Conservation (phyloP, 1,140 invertebrate species). For the Micrasema minimum region DNA sequence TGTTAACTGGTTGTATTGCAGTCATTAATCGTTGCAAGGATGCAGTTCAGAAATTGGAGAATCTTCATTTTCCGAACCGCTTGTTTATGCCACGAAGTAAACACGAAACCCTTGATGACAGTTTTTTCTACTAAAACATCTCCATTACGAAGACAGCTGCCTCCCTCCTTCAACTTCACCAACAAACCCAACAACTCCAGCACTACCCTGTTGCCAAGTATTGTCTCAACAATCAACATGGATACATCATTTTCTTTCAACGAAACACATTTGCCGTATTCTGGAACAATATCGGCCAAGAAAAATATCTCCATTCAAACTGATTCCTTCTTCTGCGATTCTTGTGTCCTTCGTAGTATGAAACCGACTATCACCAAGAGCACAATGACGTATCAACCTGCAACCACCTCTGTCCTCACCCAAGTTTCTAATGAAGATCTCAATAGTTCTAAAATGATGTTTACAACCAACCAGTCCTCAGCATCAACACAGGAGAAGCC, state of each 20-base stretch:
- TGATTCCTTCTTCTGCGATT: slow-evolving; percentile 20
- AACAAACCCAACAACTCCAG: not conserved
- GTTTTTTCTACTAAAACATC: not conserved
- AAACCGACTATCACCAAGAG: not conserved
- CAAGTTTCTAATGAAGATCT: slow-evolving; percentile 43
- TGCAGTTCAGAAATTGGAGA: slow-evolving; percentile 43
- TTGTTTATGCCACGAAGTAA: not conserved
- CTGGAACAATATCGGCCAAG: not conserved
- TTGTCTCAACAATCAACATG: slow-evolving; percentile 16
- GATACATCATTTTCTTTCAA: not conserved
- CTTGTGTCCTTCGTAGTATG: slow-evolving; percentile 19
- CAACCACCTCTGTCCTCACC: slow-evolving; percentile 3
- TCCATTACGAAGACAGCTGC: not conserved
- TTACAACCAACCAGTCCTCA: slow-evolving; percentile 34
- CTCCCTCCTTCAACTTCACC: slow-evolving; percentile 25
- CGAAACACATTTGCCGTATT: not conserved
- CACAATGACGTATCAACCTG: slow-evolving; percentile 12
- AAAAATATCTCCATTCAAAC: slow-evolving; percentile 37
- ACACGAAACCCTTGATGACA: not conserved
- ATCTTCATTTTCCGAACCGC: slow-evolving; percentile 39
- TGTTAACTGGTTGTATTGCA: slow-evolving; percentile 37
- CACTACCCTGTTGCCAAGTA: slow-evolving; percentile 12
- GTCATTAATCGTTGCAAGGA: slow-evolving; percentile 47
- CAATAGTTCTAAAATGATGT: slow-evolving; percentile 32
- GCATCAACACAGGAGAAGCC: slow-evolving; percentile 28